phyloP scores from a whole-genome alignment of 1,140 invertebrate genomes.

The Latrodectus geometricus region DNA sequence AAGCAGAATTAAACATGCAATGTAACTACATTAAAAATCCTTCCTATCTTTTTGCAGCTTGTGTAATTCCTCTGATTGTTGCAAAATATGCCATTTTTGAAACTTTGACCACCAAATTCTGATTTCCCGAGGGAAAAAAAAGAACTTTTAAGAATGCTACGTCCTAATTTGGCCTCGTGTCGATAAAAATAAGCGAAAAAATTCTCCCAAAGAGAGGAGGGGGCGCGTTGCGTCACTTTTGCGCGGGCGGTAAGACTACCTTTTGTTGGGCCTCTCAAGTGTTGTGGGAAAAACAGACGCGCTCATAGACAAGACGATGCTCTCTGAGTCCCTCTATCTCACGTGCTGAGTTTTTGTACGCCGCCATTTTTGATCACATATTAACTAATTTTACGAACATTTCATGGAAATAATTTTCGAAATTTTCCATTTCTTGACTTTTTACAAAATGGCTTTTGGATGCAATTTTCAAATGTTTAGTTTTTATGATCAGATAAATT shows the following conservation, averaged over 20 bases:
- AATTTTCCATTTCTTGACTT: too few species aligned
- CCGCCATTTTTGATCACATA: conserved; percentile 13
- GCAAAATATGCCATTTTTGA: too few species aligned
- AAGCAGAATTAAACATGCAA: too few species aligned
- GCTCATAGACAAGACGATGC: conserved; percentile 15
- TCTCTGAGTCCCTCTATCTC: neutral
- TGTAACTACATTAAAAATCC: too few species aligned
- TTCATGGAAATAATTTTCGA: too few species aligned
- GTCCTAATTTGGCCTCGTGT: conserved; percentile 36
- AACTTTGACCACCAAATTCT: too few species aligned
- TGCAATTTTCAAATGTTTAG: too few species aligned
- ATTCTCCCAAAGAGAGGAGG: neutral
- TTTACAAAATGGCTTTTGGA: too few species aligned
- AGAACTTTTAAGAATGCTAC: neutral
- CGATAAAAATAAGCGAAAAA: conserved; percentile 37
- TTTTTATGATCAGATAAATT: too few species aligned
- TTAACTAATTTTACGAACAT: neutral
- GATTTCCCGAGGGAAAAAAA: too few species aligned
- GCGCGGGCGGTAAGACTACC: conserved; percentile 22
- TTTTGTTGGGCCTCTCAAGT: conserved; percentile 43
- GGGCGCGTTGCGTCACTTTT: conserved; percentile 38
- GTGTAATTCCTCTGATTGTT: too few species aligned
- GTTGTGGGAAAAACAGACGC: conserved; percentile 52
- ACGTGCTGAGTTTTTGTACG: neutral
- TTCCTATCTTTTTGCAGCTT: too few species aligned